Evolutionary conservation across 2,888 invertebrate species (phyloP).

Genomic region (Rugalucina vietnamica): DNA sequence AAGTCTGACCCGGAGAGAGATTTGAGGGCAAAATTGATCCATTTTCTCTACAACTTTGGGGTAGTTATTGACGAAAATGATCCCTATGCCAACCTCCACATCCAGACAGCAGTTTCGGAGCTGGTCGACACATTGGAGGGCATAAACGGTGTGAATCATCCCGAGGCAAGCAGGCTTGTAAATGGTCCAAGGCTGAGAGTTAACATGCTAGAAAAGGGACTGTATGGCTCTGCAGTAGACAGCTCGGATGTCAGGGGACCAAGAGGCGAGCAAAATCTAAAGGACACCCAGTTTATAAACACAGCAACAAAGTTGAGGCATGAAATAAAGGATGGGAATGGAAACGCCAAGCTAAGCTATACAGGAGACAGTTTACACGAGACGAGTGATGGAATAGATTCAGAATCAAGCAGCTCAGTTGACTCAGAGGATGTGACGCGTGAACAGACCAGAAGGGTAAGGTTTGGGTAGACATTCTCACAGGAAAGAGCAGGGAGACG

Average conservation of each 20-base stretch:
- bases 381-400: not conserved
- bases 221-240: not conserved
- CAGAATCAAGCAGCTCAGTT: not conserved
- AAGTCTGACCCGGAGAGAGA: not conserved
- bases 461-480: too few species aligned
- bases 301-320: not conserved
- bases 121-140: not conserved
- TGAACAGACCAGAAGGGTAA: too few species aligned
- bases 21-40: not conserved
- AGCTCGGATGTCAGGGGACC: not conserved
- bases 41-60: not conserved
- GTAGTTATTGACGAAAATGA: not conserved
- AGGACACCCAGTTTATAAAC: not conserved
- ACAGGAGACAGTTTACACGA: not conserved
- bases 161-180: not conserved
- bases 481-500: too few species aligned
- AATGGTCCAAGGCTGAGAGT: not conserved
- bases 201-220: not conserved
- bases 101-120: not conserved
- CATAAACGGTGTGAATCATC: not conserved
- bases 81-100: not conserved
- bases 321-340: not conserved
- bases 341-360: not conserved
- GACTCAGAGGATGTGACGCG: not conserved
- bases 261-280: not conserved